A percentile compares a stretch with the other conserved stretches of the same genome.
These are phyloP conservation scores for Syndactyla subalaris DNA, from an alignment of 2,797 vertebrate species.

Conservation along the genomic window DNA sequence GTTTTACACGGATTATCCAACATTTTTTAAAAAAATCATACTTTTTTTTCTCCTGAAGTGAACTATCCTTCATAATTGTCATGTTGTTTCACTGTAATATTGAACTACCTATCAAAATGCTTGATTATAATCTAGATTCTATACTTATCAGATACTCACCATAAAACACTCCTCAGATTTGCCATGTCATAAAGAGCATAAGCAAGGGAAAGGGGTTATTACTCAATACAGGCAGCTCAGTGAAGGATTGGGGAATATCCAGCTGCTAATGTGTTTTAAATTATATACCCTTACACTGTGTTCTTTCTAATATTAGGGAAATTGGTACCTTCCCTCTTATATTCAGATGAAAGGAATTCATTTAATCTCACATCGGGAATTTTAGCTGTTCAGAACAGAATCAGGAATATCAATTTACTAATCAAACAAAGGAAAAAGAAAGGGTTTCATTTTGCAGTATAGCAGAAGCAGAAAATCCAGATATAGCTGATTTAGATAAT, in stretches of 20 bases:
- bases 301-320: slow-evolving; percentile 38
- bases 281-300: background rate
- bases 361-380: background rate
- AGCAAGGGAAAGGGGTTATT: background rate
- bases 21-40: background rate
- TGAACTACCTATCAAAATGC: background rate
- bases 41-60: background rate
- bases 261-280: slow-evolving; percentile 59
- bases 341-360: background rate
- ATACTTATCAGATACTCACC: background rate
- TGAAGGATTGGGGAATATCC: slow-evolving; percentile 16
- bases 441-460: background rate
- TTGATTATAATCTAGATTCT: background rate
- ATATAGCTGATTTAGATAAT: background rate
- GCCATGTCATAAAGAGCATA: background rate
- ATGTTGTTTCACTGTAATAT: background rate
- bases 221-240: background rate
- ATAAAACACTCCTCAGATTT: background rate
- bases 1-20: background rate
- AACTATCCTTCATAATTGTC: background rate
- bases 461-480: background rate
- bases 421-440: background rate
- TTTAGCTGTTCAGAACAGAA: background rate
- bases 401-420: background rate
- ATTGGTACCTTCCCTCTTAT: background rate